Percentiles rank a stretch among this genome's conserved stretches.
phyloP scores from a whole-genome alignment of 2,797 vertebrate genomes.

The Setipinna tenuifilis region DNA sequence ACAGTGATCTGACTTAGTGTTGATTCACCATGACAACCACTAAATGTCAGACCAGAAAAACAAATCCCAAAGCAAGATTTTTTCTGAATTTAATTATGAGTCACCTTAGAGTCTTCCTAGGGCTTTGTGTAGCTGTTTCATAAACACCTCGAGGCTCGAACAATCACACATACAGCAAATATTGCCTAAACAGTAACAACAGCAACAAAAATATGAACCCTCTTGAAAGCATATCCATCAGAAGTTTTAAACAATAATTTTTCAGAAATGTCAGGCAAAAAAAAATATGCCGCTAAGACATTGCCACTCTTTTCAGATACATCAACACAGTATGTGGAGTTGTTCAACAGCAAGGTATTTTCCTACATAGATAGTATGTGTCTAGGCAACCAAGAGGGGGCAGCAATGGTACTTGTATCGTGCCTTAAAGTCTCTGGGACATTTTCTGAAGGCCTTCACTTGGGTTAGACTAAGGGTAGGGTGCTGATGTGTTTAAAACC shows the following conservation, averaged over 20 bases:
- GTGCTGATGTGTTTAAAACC: not conserved
- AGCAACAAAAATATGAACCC: not conserved
- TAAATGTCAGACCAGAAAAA: not conserved
- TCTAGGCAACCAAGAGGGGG: constrained; percentile 25
- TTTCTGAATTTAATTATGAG: not conserved
- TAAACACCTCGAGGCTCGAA: not conserved
- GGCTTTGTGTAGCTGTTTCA: not conserved
- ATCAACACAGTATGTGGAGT: too few relatives aligned
- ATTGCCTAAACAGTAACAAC: not conserved
- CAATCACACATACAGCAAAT: not conserved
- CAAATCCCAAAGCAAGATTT: not conserved
- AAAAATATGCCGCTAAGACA: too few relatives aligned
- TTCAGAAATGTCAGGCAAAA: not conserved
- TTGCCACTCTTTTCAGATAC: too few relatives aligned
- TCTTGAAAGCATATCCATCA: constrained; percentile 30
- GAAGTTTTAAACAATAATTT: constrained; percentile 13
- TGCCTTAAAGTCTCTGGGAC: constrained; percentile 11
- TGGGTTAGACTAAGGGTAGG: not conserved
- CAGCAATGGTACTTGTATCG: constrained; percentile 26
- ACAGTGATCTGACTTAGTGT: not conserved
- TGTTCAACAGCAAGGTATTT: constrained; percentile 10
- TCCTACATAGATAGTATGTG: constrained; percentile 15
- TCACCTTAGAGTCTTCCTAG: constrained; percentile 4
- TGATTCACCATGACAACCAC: constrained; percentile 31
- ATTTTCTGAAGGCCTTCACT: constrained; percentile 2